Conservation (phyloP, 2,888 invertebrate genomes). For the Agrotis puta region DNA sequence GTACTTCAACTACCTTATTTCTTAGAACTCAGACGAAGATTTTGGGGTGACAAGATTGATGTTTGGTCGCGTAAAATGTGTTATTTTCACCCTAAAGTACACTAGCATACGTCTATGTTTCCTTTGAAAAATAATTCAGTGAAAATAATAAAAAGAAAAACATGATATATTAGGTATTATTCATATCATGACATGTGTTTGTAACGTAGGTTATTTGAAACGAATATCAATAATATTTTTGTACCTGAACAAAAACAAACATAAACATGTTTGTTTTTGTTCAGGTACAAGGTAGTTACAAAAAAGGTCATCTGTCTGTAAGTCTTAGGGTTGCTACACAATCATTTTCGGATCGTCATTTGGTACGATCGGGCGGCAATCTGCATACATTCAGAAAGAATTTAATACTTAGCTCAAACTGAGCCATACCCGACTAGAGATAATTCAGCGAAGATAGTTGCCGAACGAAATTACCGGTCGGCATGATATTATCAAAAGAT, state of each 20-base stretch:
- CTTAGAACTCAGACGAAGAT: conserved; percentile 10
- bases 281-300: no score
- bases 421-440: no score
- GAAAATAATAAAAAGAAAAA: background rate
- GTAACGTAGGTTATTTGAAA: background rate
- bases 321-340: background rate
- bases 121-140: no score
- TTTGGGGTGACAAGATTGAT: background rate
- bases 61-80: background rate
- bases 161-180: background rate
- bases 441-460: no score
- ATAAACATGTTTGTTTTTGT: background rate
- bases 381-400: no score
- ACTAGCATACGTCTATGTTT: no score
- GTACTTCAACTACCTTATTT: conserved; percentile 47
- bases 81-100: background rate
- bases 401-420: no score
- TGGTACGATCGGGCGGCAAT: no score
- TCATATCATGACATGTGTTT: background rate
- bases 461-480: no score
- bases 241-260: background rate
- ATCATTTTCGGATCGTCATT: background rate
- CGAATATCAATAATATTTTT: background rate
- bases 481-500: no score
- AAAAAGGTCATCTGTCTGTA: conserved; percentile 1